phyloP scores from a whole-genome alignment of 2,888 invertebrate species.

The Brachyopa scutellaris region DNA sequence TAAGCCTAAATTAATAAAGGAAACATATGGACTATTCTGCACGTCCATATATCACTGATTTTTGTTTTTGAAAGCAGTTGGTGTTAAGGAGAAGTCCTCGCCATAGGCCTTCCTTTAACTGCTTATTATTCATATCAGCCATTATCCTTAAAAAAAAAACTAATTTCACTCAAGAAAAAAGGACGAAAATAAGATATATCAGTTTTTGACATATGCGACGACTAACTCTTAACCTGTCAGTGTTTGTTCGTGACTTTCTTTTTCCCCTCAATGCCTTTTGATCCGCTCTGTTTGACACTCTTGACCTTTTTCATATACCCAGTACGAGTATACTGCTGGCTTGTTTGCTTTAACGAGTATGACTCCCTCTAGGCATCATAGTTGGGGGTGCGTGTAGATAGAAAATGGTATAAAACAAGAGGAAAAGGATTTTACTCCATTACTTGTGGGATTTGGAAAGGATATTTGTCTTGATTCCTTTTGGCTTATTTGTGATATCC shows the following conservation, averaged over 20 bases:
- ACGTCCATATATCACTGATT: too few relatives aligned
- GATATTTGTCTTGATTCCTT: constrained; percentile 40
- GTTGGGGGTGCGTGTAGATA: background rate
- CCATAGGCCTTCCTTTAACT: too few relatives aligned
- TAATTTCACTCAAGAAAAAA: background rate
- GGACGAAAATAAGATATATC: background rate
- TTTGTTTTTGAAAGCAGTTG: too few relatives aligned
- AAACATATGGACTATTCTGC: too few relatives aligned
- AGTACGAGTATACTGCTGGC: too few relatives aligned
- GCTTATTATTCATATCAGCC: too few relatives aligned
- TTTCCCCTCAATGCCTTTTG: too few relatives aligned
- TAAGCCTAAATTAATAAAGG: too few relatives aligned
- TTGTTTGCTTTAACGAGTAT: too few relatives aligned
- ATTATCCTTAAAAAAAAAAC: background rate
- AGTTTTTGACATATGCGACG: background rate
- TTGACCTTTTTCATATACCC: background rate
- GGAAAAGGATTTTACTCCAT: constrained; percentile 38
- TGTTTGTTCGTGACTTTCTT: background rate
- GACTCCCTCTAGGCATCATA: too few relatives aligned
- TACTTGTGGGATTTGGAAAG: constrained; percentile 52
- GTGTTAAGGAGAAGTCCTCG: too few relatives aligned
- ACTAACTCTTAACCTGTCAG: background rate
- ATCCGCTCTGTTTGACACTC: background rate
- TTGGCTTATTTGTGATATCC: constrained; percentile 40
- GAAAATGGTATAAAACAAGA: constrained; percentile 4